These are phyloP conservation scores for Onthophagus taurus DNA, from an alignment of 1,140 invertebrate species.

Conservation along the genomic window DNA sequence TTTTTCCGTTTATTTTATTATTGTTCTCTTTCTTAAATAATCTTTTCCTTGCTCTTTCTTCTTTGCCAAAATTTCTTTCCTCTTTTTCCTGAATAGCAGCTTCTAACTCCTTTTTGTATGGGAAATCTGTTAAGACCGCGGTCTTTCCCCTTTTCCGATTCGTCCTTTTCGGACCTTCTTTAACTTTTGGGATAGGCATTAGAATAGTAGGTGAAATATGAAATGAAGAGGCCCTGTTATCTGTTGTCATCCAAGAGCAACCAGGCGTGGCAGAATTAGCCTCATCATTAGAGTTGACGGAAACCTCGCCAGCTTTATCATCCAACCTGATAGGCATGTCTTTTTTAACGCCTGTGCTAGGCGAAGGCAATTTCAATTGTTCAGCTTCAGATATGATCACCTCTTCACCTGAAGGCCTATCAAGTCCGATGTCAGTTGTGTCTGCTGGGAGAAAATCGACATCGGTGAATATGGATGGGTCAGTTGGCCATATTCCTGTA, in stretches of 20 bases:
- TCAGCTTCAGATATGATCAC: background rate
- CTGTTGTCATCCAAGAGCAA: too few species aligned
- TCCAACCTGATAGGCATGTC: conserved; percentile 1
- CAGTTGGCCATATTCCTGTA: conserved; percentile 19
- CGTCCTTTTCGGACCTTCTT: background rate
- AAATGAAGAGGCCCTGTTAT: too few species aligned
- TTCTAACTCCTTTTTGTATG: conserved; percentile 29
- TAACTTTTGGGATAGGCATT: conserved; percentile 1
- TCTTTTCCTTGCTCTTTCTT: conserved; percentile 2
- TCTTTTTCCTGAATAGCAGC: conserved; percentile 11
- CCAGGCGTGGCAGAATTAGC: too few species aligned
- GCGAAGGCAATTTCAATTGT: background rate
- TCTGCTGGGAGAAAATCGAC: conserved; percentile 16
- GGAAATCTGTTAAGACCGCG: conserved; percentile 27
- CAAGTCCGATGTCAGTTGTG: conserved; percentile 13
- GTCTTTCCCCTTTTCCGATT: conserved; percentile 28
- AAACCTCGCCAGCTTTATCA: conserved; percentile 1
- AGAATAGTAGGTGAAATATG: too few species aligned
- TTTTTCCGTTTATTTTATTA: too few species aligned
- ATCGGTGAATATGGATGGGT: conserved; percentile 18
- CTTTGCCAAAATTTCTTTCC: background rate
- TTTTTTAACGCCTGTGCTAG: background rate
- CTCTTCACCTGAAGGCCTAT: too few species aligned
- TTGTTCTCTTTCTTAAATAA: conserved; percentile 1
- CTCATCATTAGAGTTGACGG: background rate